Percentiles rank a stretch among this genome's conserved stretches.
phyloP scores from a whole-genome alignment of 2,888 invertebrate genomes.

The Periphyllus acericola region DNA sequence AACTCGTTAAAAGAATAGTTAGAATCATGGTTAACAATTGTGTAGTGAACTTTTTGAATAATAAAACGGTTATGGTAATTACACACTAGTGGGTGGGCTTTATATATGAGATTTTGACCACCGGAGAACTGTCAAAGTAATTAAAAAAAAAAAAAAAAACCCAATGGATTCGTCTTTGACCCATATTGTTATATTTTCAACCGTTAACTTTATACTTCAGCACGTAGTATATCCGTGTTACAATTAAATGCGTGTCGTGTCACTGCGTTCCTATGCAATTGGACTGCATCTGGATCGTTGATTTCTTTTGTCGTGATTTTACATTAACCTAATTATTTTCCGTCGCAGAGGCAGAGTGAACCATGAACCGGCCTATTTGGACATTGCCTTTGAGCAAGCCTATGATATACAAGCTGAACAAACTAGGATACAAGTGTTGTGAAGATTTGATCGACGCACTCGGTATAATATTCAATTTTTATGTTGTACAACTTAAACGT shows the following conservation, averaged over 20 bases:
- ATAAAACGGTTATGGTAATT: slow-evolving; percentile 34
- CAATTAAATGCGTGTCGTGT: slow-evolving; percentile 11
- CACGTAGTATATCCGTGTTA: not conserved
- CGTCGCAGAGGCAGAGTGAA: slow-evolving; percentile 5
- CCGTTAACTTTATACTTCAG: not conserved
- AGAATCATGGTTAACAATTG: slow-evolving; percentile 27
- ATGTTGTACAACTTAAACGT: not conserved
- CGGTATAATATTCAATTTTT: not conserved
- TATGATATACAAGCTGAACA: slow-evolving; percentile 63
- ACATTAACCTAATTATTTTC: slow-evolving; percentile 49
- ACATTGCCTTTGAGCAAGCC: slow-evolving; percentile 65
- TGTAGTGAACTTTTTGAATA: slow-evolving; percentile 20
- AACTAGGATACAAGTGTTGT: slow-evolving; percentile 64
- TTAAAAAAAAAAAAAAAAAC: slow-evolving; percentile 31
- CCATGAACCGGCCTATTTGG: slow-evolving; percentile 64
- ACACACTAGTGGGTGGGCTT: slow-evolving; percentile 30
- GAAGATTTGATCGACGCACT: slow-evolving; percentile 64
- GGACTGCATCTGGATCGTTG: not conserved
- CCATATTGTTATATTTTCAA: slow-evolving; percentile 22
- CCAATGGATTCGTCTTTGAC: slow-evolving; percentile 55
- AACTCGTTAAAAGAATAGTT: slow-evolving; percentile 23
- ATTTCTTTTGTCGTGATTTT: slow-evolving; percentile 22
- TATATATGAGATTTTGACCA: slow-evolving; percentile 38
- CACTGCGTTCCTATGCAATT: slow-evolving; percentile 16
- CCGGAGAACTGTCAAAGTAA: slow-evolving; percentile 42